phyloP scores from a whole-genome alignment of 2,888 invertebrate species.

The Idaea straminata region DNA sequence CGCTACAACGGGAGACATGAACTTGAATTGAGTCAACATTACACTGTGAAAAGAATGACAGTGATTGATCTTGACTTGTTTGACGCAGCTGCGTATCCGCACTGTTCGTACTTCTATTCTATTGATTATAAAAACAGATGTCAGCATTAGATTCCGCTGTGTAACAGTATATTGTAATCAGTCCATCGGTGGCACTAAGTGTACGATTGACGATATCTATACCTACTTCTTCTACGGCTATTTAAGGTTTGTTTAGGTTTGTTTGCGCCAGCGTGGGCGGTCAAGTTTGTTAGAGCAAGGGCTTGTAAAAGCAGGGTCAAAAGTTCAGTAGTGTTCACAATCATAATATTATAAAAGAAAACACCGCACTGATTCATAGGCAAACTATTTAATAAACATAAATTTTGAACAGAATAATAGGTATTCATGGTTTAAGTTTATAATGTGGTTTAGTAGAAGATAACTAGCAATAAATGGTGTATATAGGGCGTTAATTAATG shows the following conservation, averaged over 20 bases:
- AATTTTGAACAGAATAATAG: conserved; percentile 60
- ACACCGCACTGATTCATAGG: conserved; percentile 56
- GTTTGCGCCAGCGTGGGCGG: conserved; percentile 63
- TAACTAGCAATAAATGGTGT: conserved; percentile 34
- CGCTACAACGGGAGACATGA: conserved; percentile 31
- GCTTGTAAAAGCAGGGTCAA: conserved; percentile 57
- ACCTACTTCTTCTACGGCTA: conserved; percentile 28
- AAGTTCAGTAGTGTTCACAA: conserved; percentile 50
- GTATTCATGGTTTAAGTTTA: conserved; percentile 37
- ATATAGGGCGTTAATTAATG: conserved; percentile 35
- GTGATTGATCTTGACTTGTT: conserved; percentile 46
- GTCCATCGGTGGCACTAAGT: conserved; percentile 12
- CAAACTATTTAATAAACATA: conserved; percentile 47
- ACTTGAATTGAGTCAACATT: conserved; percentile 38
- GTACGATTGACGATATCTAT: conserved; percentile 16
- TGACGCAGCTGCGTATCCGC: conserved; percentile 27
- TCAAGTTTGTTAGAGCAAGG: conserved; percentile 68
- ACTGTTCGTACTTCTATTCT: not conserved
- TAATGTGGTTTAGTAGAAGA: conserved; percentile 52
- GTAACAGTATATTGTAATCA: conserved; percentile 16
- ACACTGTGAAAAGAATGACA: conserved; percentile 44
- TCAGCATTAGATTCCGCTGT: conserved; percentile 18
- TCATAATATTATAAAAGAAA: conserved; percentile 49
- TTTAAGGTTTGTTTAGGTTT: conserved; percentile 42
- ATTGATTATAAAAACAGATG: conserved; percentile 43